phyloP scores from a whole-genome alignment of 2,113 vertebrate species.

The Zosterops borbonicus region DNA sequence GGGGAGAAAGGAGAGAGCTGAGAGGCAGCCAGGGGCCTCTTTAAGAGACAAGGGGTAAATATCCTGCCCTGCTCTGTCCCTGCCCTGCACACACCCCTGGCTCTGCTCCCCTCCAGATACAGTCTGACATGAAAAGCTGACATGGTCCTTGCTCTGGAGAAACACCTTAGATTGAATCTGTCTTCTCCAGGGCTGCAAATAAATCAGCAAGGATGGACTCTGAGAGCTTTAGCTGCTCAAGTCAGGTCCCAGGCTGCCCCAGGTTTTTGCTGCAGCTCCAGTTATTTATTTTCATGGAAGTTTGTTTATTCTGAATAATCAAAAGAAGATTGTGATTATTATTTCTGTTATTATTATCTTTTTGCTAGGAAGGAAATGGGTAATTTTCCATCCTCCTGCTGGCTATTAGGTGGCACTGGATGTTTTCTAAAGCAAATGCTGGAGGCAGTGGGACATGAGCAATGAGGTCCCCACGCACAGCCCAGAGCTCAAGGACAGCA shows the following conservation, averaged over 20 bases:
- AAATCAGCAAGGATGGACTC: background rate
- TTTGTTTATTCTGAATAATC: background rate
- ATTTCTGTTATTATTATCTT: background rate
- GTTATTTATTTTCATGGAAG: slow-evolving; percentile 30
- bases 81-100: background rate
- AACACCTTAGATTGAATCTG: background rate
- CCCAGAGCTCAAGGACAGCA: background rate
- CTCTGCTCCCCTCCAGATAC: background rate
- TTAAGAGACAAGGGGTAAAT: background rate
- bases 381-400: background rate
- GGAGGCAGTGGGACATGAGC: background rate
- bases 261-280: background rate
- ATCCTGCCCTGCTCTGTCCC: background rate
- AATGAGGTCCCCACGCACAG: rapidly evolving
- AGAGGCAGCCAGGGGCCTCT: background rate
- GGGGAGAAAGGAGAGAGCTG: background rate
- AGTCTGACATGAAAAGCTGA: background rate
- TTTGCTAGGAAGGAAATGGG: background rate
- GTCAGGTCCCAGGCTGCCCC: background rate
- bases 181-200: background rate
- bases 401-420: background rate
- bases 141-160: background rate
- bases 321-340: background rate
- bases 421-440: background rate
- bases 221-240: background rate